These are phyloP conservation scores for Ophiothrix spiculata DNA, from an alignment of 35 echinoderm and acorn worm species.

Conservation along the genomic window DNA sequence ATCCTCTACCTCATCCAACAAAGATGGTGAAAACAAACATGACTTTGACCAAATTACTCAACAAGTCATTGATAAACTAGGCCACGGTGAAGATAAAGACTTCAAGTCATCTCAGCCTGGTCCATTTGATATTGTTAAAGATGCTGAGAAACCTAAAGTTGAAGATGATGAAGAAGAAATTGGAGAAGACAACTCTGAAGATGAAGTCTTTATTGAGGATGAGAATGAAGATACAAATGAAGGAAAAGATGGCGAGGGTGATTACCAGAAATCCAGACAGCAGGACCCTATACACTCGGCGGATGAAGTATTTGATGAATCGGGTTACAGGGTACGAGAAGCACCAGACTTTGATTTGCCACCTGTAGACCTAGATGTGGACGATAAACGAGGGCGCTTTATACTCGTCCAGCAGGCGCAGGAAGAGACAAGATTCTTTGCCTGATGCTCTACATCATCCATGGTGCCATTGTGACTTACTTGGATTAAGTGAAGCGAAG, in stretches of 20 bases:
- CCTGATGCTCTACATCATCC: constrained; percentile 71
- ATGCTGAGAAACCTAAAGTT: constrained; percentile 23
- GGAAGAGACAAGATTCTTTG: constrained; percentile 55
- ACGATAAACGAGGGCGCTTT: constrained; percentile 45
- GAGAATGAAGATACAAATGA: constrained; percentile 10
- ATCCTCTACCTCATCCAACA: not conserved
- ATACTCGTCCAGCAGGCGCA: constrained; percentile 51
- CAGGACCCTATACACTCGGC: constrained; percentile 23
- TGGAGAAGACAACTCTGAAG: not conserved
- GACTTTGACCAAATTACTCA: constrained; percentile 63
- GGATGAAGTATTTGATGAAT: constrained; percentile 27
- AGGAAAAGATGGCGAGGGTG: too few relatives aligned
- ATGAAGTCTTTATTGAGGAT: constrained; percentile 24
- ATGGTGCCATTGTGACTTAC: constrained; percentile 83
- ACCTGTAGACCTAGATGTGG: constrained; percentile 59
- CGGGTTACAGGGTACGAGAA: constrained; percentile 47
- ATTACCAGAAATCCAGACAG: constrained; percentile 15
- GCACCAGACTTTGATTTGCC: constrained; percentile 40
- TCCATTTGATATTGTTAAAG: constrained; percentile 78
- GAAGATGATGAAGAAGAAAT: constrained; percentile 5
- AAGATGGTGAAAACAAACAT: not conserved
- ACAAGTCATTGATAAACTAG: constrained; percentile 54
- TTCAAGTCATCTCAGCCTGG: constrained; percentile 26
- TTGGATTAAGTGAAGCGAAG: constrained; percentile 69
- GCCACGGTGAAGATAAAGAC: constrained; percentile 29